Conservation (phyloP, 2,888 invertebrate species). For the Ectropis crepuscularia region DNA sequence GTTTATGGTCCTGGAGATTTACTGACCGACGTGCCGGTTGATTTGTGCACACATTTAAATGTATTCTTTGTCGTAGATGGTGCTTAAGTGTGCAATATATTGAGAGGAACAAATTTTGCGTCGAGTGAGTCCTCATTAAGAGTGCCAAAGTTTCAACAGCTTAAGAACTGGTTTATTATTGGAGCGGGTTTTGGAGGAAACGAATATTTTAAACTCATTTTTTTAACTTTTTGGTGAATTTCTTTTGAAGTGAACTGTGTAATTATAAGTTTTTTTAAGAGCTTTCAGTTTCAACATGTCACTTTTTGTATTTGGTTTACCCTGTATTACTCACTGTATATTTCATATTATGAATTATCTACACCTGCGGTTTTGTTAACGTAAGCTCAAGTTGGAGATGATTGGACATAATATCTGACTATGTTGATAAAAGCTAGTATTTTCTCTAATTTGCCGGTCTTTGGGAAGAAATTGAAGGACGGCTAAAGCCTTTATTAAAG, state of each 20-base stretch:
- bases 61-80: constrained; percentile 71
- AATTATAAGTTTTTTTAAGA: constrained; percentile 24
- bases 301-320: not conserved
- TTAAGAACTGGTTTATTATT: constrained; percentile 51
- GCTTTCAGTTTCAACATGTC: constrained; percentile 4
- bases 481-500: too few species aligned
- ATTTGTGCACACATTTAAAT: constrained; percentile 73
- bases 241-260: constrained; percentile 32
- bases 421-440: too few species aligned
- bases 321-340: too few species aligned
- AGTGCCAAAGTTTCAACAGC: constrained; percentile 63
- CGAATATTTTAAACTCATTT: constrained; percentile 23
- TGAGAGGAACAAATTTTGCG: constrained; percentile 71
- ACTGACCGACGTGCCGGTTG: constrained; percentile 66
- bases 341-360: too few species aligned
- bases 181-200: constrained; percentile 26
- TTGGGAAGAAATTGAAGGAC: too few species aligned
- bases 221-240: constrained; percentile 38
- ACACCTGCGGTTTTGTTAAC: too few species aligned
- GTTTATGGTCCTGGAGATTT: constrained; percentile 75
- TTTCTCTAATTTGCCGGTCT: too few species aligned
- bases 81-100: constrained; percentile 76
- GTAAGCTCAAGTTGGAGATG: too few species aligned
- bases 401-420: too few species aligned
- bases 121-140: constrained; percentile 70